Conservation (phyloP, 2,797 vertebrate genomes). For the Betta splendens region DNA sequence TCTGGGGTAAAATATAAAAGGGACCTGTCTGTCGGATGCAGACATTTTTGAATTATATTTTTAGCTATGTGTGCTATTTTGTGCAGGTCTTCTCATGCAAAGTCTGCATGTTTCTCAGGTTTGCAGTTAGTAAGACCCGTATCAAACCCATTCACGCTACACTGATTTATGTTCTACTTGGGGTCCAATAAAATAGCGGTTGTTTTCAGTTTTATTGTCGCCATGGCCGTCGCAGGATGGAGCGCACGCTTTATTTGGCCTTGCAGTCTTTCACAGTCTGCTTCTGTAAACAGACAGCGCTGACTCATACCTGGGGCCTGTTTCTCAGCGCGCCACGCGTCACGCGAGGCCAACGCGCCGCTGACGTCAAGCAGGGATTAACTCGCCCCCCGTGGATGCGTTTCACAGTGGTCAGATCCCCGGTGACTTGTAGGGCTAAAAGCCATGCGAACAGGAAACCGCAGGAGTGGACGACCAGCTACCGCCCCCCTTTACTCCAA, state of each 20-base stretch:
- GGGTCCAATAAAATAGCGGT: constrained; percentile 17
- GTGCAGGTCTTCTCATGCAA: background rate
- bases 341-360: constrained; percentile 55
- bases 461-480: constrained; percentile 62
- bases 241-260: constrained; percentile 25
- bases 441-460: constrained; percentile 79
- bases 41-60: background rate
- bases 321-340: constrained; percentile 58
- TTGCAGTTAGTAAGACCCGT: constrained; percentile 2
- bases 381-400: constrained; percentile 47
- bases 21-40: background rate
- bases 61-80: background rate
- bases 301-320: constrained; percentile 58
- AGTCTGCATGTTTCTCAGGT: background rate
- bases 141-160: constrained; percentile 9
- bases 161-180: constrained; percentile 10
- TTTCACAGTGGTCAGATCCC: constrained; percentile 61
- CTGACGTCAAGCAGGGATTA: constrained; percentile 80
- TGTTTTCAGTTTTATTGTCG: constrained; percentile 9
- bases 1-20: constrained; percentile 1
- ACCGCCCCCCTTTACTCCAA: constrained; percentile 47
- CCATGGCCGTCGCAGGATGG: constrained; percentile 3
- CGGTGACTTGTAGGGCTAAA: constrained; percentile 69
- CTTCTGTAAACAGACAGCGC: constrained; percentile 45
- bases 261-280: constrained; percentile 28